Conservation (phyloP, 2,113 vertebrate species). For the Semicossyphus pulcher region DNA sequence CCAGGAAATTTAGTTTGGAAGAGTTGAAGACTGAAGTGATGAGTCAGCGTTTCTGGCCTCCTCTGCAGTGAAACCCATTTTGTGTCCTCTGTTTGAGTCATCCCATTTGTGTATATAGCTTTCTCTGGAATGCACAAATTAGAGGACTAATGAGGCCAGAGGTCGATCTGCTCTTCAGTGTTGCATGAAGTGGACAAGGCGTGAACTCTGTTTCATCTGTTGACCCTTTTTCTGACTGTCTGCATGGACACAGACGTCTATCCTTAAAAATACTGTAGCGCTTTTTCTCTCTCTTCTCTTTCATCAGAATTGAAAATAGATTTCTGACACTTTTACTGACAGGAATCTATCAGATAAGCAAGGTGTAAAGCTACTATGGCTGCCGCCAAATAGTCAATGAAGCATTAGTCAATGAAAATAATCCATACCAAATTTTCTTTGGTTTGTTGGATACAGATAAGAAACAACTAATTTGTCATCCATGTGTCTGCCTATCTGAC, state of each 20-base stretch:
- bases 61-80: not conserved
- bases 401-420: no score
- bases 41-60: constrained; percentile 29
- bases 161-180: constrained; percentile 8
- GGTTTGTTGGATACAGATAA: no score
- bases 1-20: constrained; percentile 10
- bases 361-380: no score
- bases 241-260: constrained; percentile 10
- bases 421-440: no score
- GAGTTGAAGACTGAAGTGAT: constrained; percentile 23
- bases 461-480: no score
- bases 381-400: no score
- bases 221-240: not conserved
- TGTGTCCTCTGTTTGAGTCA: not conserved
- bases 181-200: constrained; percentile 30
- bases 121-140: constrained; percentile 32
- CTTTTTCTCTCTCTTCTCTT: not conserved
- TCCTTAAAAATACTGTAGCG: constrained; percentile 11
- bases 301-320: not conserved
- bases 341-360: not conserved
- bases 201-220: constrained; percentile 14
- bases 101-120: constrained; percentile 30
- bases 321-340: not conserved
- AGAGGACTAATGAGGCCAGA: constrained; percentile 33
- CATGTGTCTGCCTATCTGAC: no score